Base-by-base conservation (phyloP, 2,113 vertebrate species). In the Tursiops truncatus region DNA sequence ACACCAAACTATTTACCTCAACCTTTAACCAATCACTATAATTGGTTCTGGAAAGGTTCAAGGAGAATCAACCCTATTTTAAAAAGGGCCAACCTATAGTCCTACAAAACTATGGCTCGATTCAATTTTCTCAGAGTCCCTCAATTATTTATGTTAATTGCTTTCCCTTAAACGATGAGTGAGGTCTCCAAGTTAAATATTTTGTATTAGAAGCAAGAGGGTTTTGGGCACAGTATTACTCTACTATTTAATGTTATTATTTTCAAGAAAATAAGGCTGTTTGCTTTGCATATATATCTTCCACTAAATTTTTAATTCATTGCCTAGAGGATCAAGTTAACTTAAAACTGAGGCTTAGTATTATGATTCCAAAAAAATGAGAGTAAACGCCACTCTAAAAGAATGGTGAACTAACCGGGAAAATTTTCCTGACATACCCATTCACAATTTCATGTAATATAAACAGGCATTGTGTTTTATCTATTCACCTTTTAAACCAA, bases 231-330 rank as follows among this genome's bases (percentile, higher is more conserved):
- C 10, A 73, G 23, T 41, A 28, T 58, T 63, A 73, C 1, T 3
- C n/a, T 60, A 41, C 5, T 53, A 44, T 18, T 82, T 56, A 88
- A 5, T 38, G 70, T 18, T 68, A 47, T 36, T 70, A 53, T 67
- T 96, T 95, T 88, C 28, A 96, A 81, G 93, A 93, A 96, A 96
- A 87, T 50, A 92, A 87, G 33, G 63, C 25, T 93, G 1, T 70
- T 70, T 92, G 3, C 17, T 91, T 33, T 38, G 5, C 5, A 89
- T 65, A 47, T 71, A 79, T 9, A 79, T 60, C 18, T 95, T 90
- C 74, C 73, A 83, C 5, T 87, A 86, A 77, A 58, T 28, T 76
- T 92, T 79, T 15, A 79, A 12, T 79, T 71, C 8, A 31, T 50
- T 73, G 58, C 7, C 12, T 84, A 25, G 21, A 9, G 20, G n/a